phyloP scores from a whole-genome alignment of 2,113 vertebrate genomes.

The Puffinus mauretanicus region DNA sequence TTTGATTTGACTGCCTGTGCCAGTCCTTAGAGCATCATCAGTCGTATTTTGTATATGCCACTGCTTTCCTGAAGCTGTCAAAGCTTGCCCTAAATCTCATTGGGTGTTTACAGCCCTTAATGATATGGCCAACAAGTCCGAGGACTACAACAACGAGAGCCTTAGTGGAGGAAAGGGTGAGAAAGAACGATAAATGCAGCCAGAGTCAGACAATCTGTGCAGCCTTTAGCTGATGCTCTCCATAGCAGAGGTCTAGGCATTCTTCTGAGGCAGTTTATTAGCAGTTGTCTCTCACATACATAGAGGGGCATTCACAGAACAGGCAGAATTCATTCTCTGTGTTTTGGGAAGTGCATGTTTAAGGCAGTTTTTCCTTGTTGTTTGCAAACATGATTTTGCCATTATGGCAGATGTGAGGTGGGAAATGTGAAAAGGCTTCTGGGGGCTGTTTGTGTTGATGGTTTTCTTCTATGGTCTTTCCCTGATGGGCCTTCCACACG shows the following conservation, averaged over 20 bases:
- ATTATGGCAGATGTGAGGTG: slow-evolving; percentile 1
- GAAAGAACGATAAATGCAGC: neutral
- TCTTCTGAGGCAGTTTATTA: neutral
- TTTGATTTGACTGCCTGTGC: neutral
- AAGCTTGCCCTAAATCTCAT: neutral
- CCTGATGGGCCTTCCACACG: neutral
- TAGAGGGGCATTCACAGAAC: neutral
- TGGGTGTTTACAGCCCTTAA: neutral
- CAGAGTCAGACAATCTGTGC: neutral
- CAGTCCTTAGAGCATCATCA: neutral
- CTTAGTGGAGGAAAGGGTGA: neutral
- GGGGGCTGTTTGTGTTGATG: neutral
- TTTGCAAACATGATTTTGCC: slow-evolving; percentile 23
- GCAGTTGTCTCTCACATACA: accelerated
- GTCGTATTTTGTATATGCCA: neutral
- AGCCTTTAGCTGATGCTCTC: neutral
- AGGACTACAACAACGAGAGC: neutral
- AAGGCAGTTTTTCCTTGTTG: neutral
- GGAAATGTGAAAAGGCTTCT: slow-evolving; percentile 22
- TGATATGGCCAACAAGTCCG: neutral
- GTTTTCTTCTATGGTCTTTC: neutral
- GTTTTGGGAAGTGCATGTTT: neutral
- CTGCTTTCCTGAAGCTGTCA: neutral
- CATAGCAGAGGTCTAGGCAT: neutral
- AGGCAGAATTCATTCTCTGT: neutral